These are phyloP conservation scores for Hypothenemus hampei DNA, from an alignment of 1,140 invertebrate species.

Conservation along the genomic window DNA sequence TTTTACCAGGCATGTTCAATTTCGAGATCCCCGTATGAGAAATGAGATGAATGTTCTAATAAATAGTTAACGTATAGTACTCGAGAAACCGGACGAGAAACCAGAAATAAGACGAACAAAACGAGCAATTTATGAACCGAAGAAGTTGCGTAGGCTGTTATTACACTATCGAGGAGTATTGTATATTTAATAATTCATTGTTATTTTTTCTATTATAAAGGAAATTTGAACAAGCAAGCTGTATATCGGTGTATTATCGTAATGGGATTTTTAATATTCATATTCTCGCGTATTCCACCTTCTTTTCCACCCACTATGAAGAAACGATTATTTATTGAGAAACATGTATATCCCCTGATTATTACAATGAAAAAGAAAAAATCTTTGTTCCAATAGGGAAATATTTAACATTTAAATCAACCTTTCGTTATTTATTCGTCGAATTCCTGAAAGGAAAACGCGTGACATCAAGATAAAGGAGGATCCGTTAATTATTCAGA, in stretches of 20 bases:
- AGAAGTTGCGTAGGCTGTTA: constrained; percentile 5
- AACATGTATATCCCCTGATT: too few relatives aligned
- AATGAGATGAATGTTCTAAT: too few relatives aligned
- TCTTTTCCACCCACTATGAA: background rate
- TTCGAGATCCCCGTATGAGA: too few relatives aligned
- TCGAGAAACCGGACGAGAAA: background rate
- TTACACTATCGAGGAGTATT: constrained; percentile 2
- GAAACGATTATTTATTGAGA: background rate
- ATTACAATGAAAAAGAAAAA: too few relatives aligned
- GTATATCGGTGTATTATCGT: background rate
- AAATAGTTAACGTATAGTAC: too few relatives aligned
- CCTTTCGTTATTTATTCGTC: background rate
- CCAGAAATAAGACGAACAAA: constrained; percentile 3
- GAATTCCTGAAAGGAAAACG: background rate
- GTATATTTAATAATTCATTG: constrained; percentile 5
- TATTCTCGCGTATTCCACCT: background rate
- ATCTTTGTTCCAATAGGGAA: too few relatives aligned
- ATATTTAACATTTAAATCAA: constrained; percentile 1
- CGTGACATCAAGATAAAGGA: background rate
- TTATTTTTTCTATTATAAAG: constrained; percentile 1
- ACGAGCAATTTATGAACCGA: background rate
- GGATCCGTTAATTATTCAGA: constrained; percentile 3
- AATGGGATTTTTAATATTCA: background rate
- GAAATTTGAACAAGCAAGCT: background rate
- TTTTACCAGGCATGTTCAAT: too few relatives aligned